Base-by-base conservation (phyloP, 35 echinoderm and acorn worm genomes). In the Acanthaster planci region DNA sequence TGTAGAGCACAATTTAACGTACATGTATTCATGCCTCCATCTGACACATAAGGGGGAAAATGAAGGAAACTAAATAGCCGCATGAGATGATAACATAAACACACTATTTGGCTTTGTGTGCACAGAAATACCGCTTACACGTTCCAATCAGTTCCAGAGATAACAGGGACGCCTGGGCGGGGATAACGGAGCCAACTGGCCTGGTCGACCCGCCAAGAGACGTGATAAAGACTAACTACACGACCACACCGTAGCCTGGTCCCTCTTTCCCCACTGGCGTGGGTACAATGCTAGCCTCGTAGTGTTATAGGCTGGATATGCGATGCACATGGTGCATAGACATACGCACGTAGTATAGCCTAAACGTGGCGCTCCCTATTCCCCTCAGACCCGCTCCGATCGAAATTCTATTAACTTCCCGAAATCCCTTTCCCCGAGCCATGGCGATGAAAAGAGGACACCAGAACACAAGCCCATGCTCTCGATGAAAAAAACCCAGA, bases 371-470 rank as follows among this genome's bases (percentile, higher is more conserved):
- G 56, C 56, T 59, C 26, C 19, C 8, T 30, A 34, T 7, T 34
- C 84, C 59, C 67, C 59, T 40, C 54, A 38, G 36, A 84, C 55
- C 53, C 76, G 37, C 54, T 51, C 38, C 84, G 84, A 86, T 86
- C 84, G 84, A 86, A 86, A 86, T 52, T 86, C 84, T 86, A 86
- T 86, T 86, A 86, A 68, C 75, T 76, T 76, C 76, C 47, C 51
- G 21, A 72, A 72, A 72, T 72, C 64, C 64, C 34, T 72, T 34
- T 72, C 77, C 27, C 36, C 27, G 30, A 31, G 31, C 30, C 26
- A 47, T 26, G 23, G 42, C 31, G 40, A 30, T 58, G 59, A 39
- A 29, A 22, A 30, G 27, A 75, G 47, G 57, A 67, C 8, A 26
- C n/a, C 19, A 84, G 60, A 84, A 40, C 53, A 40, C 82, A 84